phyloP scores from a whole-genome alignment of 2,113 vertebrate genomes.

The Cygnus buccinator region DNA sequence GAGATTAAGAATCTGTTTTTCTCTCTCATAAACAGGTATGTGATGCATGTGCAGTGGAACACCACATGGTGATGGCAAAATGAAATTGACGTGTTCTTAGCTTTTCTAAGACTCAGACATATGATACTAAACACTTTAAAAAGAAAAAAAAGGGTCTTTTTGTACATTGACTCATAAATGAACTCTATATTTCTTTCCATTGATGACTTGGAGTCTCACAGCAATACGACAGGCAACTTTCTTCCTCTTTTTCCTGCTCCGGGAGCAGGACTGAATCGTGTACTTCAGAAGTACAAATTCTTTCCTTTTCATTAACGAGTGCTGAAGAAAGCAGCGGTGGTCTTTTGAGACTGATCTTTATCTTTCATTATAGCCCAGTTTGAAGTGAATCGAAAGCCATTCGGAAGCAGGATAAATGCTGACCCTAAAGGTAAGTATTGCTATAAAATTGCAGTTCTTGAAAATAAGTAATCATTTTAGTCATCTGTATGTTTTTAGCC shows the following conservation, averaged over 20 bases:
- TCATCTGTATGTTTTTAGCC: background rate
- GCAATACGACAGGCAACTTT: background rate
- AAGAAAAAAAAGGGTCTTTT: background rate
- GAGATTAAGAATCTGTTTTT: background rate
- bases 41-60: fast-evolving
- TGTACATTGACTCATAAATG: background rate
- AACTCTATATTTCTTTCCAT: background rate
- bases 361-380: background rate
- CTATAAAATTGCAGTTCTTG: background rate
- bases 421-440: background rate
- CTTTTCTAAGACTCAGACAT: background rate
- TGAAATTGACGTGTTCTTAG: background rate
- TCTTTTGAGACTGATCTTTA: background rate
- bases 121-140: background rate
- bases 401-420: background rate
- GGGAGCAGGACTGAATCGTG: background rate
- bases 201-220: background rate
- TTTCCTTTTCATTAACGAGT: background rate
- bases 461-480: background rate
- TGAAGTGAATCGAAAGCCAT: background rate
- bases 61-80: background rate
- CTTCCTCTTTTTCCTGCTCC: background rate
- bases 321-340: background rate
- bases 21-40: background rate
- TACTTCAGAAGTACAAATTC: background rate